A percentile compares a stretch with the other conserved stretches of the same genome.
Evolutionary conservation across 2,888 invertebrate genomes (phyloP).

Genomic region (Aquatica leii): DNA sequence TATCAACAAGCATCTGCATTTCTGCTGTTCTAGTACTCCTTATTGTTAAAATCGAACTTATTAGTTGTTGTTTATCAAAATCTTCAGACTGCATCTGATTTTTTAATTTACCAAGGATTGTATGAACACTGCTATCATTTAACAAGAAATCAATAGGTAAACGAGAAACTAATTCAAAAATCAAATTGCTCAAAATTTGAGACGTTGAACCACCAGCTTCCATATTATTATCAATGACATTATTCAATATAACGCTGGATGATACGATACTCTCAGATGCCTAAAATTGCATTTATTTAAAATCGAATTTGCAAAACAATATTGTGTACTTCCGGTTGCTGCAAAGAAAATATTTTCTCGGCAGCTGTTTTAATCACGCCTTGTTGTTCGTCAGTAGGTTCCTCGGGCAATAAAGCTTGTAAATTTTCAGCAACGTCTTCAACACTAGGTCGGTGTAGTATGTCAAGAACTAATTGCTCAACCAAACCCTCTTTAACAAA

Average conservation of each 20-base stretch:
- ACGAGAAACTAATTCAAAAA: slow-evolving; percentile 48
- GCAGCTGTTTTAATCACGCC: slow-evolving; percentile 50
- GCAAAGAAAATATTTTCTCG: slow-evolving; percentile 49
- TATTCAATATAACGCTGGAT: slow-evolving; percentile 28
- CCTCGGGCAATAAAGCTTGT: slow-evolving; percentile 47
- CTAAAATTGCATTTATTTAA: too few relatives aligned
- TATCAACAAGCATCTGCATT: slow-evolving; percentile 47
- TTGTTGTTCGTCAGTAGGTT: slow-evolving; percentile 47
- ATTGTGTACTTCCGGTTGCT: slow-evolving; percentile 45
- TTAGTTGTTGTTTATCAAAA: slow-evolving; percentile 42
- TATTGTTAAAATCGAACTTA: slow-evolving; percentile 23
- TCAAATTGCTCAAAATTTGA: slow-evolving; percentile 45
- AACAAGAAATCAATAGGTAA: slow-evolving; percentile 38
- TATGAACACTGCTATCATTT: slow-evolving; percentile 38
- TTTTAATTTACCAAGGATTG: slow-evolving; percentile 35
- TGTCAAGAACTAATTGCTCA: slow-evolving; percentile 42
- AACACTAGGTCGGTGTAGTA: slow-evolving; percentile 46
- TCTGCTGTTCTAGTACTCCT: slow-evolving; percentile 37
- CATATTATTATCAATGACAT: slow-evolving; percentile 47
- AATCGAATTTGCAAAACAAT: too few relatives aligned
- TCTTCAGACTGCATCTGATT: slow-evolving; percentile 19
- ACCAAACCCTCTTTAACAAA: slow-evolving; percentile 45
- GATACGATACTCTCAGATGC: not conserved
- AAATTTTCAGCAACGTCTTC: slow-evolving; percentile 50
- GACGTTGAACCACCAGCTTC: slow-evolving; percentile 41